A percentile compares a stretch with the other conserved stretches of the same genome.
These are phyloP conservation scores for Cynopterus sphinx DNA, from an alignment of 2,797 vertebrate species.

Conservation along the genomic window DNA sequence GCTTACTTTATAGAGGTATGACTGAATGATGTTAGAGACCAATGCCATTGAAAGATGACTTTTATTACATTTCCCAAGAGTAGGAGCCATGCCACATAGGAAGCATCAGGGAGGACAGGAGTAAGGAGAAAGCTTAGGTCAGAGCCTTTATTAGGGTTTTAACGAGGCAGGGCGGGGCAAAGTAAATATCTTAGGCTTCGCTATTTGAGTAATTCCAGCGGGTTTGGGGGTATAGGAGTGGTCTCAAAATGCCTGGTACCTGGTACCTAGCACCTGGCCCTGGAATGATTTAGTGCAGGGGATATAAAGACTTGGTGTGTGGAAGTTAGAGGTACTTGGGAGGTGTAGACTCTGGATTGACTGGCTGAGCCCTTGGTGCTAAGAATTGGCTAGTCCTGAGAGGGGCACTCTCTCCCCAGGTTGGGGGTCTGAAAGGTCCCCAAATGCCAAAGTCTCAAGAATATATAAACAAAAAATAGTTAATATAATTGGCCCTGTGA, in stretches of 20 bases:
- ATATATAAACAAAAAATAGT: background rate
- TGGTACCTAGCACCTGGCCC: too few relatives aligned
- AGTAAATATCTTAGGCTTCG: too few relatives aligned
- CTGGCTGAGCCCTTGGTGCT: background rate
- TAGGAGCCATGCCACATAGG: background rate
- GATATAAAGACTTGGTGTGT: background rate
- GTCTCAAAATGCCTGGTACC: background rate
- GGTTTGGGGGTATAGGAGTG: background rate
- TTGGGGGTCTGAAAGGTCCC: background rate
- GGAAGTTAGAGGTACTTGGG: background rate
- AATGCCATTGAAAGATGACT: background rate
- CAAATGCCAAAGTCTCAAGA: background rate
- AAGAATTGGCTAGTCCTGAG: background rate
- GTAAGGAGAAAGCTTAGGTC: background rate
- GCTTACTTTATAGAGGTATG: background rate
- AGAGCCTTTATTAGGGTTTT: background rate
- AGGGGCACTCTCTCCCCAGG: background rate
- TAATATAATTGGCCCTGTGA: background rate
- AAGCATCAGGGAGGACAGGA: background rate
- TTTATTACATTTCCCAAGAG: background rate
- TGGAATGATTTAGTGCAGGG: background rate
- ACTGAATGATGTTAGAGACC: background rate
- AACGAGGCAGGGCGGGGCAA: background rate
- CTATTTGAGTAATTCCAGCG: background rate
- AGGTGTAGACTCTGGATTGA: background rate